A percentile compares a stretch with the other conserved stretches of the same genome.
phyloP scores from a whole-genome alignment of 2,797 vertebrate species.

The Emydoidea blandingii region DNA sequence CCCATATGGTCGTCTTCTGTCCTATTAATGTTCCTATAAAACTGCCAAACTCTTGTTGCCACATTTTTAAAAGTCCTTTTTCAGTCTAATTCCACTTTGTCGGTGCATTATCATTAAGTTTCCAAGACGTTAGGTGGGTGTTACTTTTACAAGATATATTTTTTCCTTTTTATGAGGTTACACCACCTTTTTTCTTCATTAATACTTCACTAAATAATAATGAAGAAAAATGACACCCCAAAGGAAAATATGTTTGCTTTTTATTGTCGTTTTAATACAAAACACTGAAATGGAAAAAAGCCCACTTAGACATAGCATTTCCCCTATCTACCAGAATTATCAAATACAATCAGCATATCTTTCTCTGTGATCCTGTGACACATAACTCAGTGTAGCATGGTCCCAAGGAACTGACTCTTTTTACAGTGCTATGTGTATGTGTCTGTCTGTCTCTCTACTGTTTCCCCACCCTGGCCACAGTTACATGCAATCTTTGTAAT shows the following conservation, averaged over 20 bases:
- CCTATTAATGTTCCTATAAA: slow-evolving; percentile 47
- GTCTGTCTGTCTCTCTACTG: background rate
- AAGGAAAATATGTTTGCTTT: background rate
- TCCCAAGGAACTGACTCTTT: background rate
- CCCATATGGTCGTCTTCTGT: slow-evolving; percentile 4
- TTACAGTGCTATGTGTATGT: background rate
- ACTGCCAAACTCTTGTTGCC: no score
- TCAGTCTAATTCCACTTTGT: no score
- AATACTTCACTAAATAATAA: slow-evolving; percentile 43
- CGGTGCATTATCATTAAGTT: no score
- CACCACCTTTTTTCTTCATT: slow-evolving; percentile 45
- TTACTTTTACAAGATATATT: slow-evolving; percentile 17
- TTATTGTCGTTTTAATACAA: background rate
- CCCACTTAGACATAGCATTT: background rate
- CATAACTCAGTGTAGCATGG: background rate
- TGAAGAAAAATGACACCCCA: slow-evolving; percentile 41
- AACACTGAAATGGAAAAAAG: slow-evolving; percentile 25
- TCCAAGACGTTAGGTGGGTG: slow-evolving; percentile 31
- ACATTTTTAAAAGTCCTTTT: no score
- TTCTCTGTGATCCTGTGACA: background rate
- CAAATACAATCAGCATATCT: background rate
- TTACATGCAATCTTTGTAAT: background rate
- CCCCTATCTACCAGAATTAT: background rate
- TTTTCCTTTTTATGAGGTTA: slow-evolving; percentile 45
- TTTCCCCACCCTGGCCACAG: background rate